phyloP scores from a whole-genome alignment of 2,797 vertebrate genomes.

The Xerus rutilus region DNA sequence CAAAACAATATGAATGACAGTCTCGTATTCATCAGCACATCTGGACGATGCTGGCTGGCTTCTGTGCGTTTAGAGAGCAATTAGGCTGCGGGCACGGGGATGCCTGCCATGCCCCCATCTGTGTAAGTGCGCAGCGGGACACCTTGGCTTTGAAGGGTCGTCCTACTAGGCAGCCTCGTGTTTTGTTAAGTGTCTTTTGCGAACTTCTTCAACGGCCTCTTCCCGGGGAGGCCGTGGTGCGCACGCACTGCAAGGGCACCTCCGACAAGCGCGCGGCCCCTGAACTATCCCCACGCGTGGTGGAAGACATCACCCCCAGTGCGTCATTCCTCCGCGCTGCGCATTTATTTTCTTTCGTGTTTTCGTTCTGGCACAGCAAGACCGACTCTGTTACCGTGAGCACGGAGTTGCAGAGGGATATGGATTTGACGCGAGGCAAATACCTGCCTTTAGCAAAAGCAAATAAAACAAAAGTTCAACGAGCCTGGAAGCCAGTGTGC shows the following conservation, averaged over 20 bases:
- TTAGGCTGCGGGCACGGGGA: not conserved
- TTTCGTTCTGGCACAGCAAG: not conserved
- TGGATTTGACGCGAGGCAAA: not conserved
- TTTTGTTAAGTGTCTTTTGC: not conserved
- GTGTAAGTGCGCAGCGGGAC: not conserved
- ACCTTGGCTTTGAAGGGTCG: not conserved
- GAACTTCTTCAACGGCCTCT: not conserved
- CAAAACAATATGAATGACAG: not conserved
- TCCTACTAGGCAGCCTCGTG: not conserved
- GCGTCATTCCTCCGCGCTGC: not conserved
- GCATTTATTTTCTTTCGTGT: not conserved
- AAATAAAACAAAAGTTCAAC: slow-evolving; percentile 65
- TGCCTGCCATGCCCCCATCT: not conserved
- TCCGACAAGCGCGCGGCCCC: rapidly evolving
- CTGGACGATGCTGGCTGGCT: not conserved
- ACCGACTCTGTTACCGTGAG: not conserved
- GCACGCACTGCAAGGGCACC: not conserved
- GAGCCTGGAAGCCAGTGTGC: slow-evolving; percentile 26
- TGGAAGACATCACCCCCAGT: rapidly evolving
- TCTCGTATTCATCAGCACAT: not conserved
- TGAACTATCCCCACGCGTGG: not conserved
- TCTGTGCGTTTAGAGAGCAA: not conserved
- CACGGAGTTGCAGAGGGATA: not conserved
- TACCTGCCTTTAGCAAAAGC: slow-evolving; percentile 18
- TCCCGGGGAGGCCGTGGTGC: rapidly evolving